These are phyloP conservation scores for Olivierus martensii DNA, from an alignment of 1,140 invertebrate species.

Conservation along the genomic window DNA sequence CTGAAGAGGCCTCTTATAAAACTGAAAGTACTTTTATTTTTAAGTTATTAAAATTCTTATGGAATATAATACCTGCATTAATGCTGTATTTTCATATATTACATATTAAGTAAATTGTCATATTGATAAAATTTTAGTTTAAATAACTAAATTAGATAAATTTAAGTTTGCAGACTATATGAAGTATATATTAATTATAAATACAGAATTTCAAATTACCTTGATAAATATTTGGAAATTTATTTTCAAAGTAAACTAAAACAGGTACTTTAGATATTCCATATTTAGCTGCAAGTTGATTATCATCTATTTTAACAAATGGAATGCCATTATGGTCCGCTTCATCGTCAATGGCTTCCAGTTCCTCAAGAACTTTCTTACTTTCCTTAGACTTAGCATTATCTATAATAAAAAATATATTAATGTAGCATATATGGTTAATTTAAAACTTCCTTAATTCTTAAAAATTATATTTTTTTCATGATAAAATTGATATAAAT, in stretches of 20 bases:
- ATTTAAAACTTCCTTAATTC: no score
- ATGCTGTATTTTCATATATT: no score
- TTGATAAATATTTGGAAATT: constrained; percentile 79
- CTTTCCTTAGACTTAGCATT: constrained; percentile 25
- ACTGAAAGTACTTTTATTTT: no score
- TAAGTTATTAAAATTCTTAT: no score
- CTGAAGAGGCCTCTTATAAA: no score
- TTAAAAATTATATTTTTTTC: no score
- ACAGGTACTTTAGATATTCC: constrained; percentile 70
- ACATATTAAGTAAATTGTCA: no score
- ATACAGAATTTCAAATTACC: constrained; percentile 43
- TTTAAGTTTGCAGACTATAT: constrained; percentile 29
- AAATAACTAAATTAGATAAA: no score
- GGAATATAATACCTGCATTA: no score
- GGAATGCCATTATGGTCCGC: constrained; percentile 60
- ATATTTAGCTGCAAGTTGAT: constrained; percentile 65
- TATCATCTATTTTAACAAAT: constrained; percentile 44
- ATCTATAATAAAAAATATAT: constrained; percentile 23
- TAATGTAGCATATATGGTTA: no score
- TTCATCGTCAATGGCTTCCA: constrained; percentile 84
- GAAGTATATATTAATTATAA: neutral
- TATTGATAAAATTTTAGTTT: no score
- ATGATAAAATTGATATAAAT: no score
- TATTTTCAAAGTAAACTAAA: constrained; percentile 75
- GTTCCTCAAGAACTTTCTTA: constrained; percentile 23